phyloP scores from a whole-genome alignment of 2,888 invertebrate species.

The Philopedon plagiatum region DNA sequence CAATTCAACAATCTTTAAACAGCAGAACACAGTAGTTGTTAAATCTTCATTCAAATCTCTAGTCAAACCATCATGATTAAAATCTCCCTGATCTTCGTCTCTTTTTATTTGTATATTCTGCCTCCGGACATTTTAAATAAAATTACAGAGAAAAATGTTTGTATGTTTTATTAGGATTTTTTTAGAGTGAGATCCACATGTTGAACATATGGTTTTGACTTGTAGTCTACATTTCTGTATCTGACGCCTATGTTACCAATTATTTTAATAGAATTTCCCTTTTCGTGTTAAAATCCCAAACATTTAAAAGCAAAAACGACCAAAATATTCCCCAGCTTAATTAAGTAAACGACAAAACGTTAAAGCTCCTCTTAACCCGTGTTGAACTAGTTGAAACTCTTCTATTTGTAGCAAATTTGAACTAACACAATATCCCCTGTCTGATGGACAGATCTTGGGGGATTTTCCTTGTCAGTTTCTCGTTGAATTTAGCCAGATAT shows the following conservation, averaged over 20 bases:
- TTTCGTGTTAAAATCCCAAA: neutral
- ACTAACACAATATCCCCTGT: slow-evolving; percentile 25
- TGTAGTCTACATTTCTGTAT: slow-evolving; percentile 43
- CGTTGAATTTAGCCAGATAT: slow-evolving; percentile 16
- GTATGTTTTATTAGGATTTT: no score
- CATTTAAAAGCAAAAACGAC: neutral
- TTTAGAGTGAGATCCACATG: no score
- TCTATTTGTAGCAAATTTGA: slow-evolving; percentile 25
- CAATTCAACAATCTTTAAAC: slow-evolving; percentile 47
- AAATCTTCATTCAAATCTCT: slow-evolving; percentile 49
- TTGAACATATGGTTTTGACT: no score
- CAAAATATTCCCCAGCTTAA: neutral
- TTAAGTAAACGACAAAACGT: slow-evolving; percentile 29
- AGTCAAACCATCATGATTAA: slow-evolving; percentile 47
- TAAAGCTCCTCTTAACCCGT: slow-evolving; percentile 27
- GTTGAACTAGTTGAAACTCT: slow-evolving; percentile 24
- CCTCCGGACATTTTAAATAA: slow-evolving; percentile 24
- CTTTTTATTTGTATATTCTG: slow-evolving; percentile 27
- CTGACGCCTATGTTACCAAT: no score
- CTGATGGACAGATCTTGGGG: slow-evolving; percentile 31
- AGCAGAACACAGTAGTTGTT: slow-evolving; percentile 45
- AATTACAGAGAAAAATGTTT: slow-evolving; percentile 24
- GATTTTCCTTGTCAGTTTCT: slow-evolving; percentile 33
- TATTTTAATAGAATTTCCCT: neutral
- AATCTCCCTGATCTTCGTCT: slow-evolving; percentile 33